A percentile compares a stretch with the other conserved stretches of the same genome.
Conservation (phyloP, 1,140 invertebrate genomes). For the Gyrodactylus salaris region DNA sequence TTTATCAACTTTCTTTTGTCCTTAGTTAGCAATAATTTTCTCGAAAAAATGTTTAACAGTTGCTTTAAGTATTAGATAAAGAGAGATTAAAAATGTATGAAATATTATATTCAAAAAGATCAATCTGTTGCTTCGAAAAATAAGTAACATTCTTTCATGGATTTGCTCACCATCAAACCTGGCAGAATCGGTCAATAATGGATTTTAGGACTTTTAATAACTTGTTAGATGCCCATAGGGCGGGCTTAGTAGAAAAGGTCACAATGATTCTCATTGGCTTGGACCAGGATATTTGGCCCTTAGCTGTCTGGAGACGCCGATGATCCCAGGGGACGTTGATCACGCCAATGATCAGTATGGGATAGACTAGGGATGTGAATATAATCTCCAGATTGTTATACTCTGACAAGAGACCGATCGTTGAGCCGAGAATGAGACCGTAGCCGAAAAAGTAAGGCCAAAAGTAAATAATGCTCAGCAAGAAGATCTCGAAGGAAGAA, state of each 20-base stretch:
- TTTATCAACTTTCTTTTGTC: too few relatives aligned
- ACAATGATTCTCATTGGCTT: background rate
- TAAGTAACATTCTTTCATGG: too few relatives aligned
- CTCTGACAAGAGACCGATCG: background rate
- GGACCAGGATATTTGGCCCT: background rate
- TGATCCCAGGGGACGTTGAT: background rate
- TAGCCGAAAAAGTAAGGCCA: background rate
- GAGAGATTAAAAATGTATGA: too few relatives aligned
- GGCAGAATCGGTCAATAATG: background rate
- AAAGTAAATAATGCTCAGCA: background rate
- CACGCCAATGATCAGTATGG: background rate
- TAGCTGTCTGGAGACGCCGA: background rate
- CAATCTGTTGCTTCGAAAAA: too few relatives aligned
- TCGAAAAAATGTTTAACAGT: too few relatives aligned
- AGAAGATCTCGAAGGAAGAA: background rate
- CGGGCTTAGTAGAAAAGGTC: background rate
- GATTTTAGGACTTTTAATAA: background rate
- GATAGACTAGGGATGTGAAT: background rate
- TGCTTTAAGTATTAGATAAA: too few relatives aligned
- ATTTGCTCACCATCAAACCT: too few relatives aligned
- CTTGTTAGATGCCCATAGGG: background rate
- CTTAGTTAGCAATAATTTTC: too few relatives aligned
- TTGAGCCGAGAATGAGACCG: background rate
- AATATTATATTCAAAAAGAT: too few relatives aligned
- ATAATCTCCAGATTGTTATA: background rate